Conservation (phyloP, 2,797 vertebrate species). For the Argyrosomus regius region DNA sequence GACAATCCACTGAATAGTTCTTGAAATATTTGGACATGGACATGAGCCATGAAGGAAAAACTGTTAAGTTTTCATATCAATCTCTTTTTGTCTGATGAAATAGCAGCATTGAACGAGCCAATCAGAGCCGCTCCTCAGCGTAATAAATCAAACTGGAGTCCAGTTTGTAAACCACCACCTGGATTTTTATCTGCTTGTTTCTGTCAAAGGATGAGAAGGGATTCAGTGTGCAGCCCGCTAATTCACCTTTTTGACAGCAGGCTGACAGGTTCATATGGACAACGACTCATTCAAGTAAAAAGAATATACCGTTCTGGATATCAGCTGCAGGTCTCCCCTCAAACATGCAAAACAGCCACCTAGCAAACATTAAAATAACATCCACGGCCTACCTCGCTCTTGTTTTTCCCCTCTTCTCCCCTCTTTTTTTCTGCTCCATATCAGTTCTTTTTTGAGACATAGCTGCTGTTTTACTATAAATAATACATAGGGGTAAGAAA, state of each 20-base stretch:
- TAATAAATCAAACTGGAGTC: neutral
- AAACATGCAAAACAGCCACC: conserved; percentile 53
- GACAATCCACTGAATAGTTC: neutral
- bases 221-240: no score
- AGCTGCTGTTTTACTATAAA: conserved; percentile 68
- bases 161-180: neutral
- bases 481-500: conserved; percentile 66
- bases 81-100: neutral
- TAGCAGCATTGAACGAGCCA: neutral
- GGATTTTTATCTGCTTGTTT: neutral
- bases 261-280: neutral
- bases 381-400: conserved; percentile 18
- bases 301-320: neutral
- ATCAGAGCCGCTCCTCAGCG: neutral
- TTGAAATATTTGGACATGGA: neutral
- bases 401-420: conserved; percentile 42
- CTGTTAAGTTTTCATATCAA: neutral
- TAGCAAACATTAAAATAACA: conserved; percentile 49
- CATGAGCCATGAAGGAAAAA: neutral
- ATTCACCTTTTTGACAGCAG: no score
- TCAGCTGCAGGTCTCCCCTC: conserved; percentile 6
- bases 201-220: neutral
- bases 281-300: neutral
- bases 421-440: conserved; percentile 61
- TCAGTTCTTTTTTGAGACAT: conserved; percentile 71